Base-by-base conservation (phyloP, 1,140 invertebrate genomes). In the Diorhabda carinulata region DNA sequence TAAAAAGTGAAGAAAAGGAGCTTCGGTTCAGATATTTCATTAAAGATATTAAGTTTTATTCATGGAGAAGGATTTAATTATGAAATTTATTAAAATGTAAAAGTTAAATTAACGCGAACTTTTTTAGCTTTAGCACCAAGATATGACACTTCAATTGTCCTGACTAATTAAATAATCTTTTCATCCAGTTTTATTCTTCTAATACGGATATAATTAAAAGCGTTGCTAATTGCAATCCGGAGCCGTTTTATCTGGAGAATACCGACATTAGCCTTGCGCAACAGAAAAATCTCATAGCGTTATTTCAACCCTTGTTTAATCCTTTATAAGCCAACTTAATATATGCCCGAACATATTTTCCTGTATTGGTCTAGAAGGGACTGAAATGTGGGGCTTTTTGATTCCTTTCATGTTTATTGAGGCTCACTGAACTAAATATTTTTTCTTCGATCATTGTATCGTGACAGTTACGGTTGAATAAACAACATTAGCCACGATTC, bases 191-290 rank as follows among this genome's bases (percentile, higher is more conserved):
- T 52, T 52, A 52, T 52, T 52, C 45, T 52, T 9, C 45, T 52
- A 52, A 52, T 52, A 52, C 45, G 45, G 45, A 52, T 52, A 52
- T 52, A 52, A 52, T 52, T 52, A 52, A 52, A 52, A 52, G 45
- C 45, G 8, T 52, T 52, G 45, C 45, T 52, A 52, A 52, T 52
- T 52, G 45, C 45, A 52, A 52, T 6, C 45, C 45, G 5, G 25
- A 52, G 45, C 45, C 45, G 45, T 5, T 52, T 52, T 52, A 52
- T 52, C 45, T 52, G 45, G 45, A 52, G 45, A 9, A 52, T 52
- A 6, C 45, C 45, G 45, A 52, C 45, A 52, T 52, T 52, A 52
- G 8, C 45, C 45, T 52, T 52, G 2, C 45, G 45, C 45, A 52
- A 5, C 45, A 52, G 45, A 52, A 52, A 52, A 52, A 52, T 52